These are phyloP conservation scores for Zapus hudsonius DNA, from an alignment of 2,113 vertebrate species.

Conservation along the genomic window DNA sequence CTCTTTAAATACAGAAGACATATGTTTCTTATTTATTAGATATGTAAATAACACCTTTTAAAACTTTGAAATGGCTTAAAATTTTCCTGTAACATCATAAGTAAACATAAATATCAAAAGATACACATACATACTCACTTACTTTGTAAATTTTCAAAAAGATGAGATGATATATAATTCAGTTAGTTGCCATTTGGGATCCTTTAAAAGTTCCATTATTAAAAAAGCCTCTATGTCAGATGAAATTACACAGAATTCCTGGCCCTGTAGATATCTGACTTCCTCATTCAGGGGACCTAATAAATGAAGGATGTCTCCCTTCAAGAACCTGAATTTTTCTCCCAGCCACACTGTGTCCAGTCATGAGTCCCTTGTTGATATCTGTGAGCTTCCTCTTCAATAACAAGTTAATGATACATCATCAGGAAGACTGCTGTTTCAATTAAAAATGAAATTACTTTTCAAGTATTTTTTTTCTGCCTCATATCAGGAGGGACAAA, in stretches of 20 bases:
- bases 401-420: not conserved
- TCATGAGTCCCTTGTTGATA: not conserved
- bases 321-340: not conserved
- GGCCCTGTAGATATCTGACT: not conserved
- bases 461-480: not conserved
- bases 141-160: not conserved
- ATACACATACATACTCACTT: not conserved
- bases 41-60: not conserved
- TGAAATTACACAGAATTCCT: not conserved
- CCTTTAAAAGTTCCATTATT: not conserved
- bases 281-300: not conserved
- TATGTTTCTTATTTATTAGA: not conserved
- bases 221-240: not conserved
- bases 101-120: not conserved
- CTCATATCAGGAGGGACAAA: not conserved
- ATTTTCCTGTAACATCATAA: not conserved
- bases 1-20: not conserved
- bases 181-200: not conserved
- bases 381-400: not conserved
- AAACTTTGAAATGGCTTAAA: not conserved
- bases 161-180: not conserved
- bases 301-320: fast-evolving
- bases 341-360: not conserved
- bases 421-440: not conserved
- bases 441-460: not conserved